Conservation (phyloP, 2,113 vertebrate genomes). For the Passer montanus region DNA sequence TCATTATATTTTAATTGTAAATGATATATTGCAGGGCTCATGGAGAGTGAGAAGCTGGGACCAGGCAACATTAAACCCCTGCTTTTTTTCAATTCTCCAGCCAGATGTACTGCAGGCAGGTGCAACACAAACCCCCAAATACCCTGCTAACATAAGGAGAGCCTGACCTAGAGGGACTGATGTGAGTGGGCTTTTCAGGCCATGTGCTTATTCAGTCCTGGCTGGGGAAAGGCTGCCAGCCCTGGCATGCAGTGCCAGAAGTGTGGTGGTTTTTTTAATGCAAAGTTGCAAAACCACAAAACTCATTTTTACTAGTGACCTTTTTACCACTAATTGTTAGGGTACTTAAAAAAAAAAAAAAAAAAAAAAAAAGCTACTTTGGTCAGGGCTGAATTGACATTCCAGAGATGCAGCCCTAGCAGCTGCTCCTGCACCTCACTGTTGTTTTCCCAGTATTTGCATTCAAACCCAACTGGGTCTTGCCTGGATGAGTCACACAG, state of each 20-base stretch:
- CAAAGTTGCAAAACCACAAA: slow-evolving; percentile 66
- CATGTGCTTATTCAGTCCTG: not conserved
- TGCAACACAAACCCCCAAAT: slow-evolving; percentile 37
- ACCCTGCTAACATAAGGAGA: not conserved
- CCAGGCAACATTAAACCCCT: slow-evolving; percentile 7
- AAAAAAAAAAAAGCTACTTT: not conserved
- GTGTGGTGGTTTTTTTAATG: slow-evolving; percentile 48
- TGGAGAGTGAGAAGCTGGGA: not conserved
- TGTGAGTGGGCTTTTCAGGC: slow-evolving; percentile 32
- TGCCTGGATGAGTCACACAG: not conserved
- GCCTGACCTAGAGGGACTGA: not conserved
- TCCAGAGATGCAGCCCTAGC: not conserved
- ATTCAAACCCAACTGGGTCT: not conserved
- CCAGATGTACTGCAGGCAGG: slow-evolving; percentile 47
- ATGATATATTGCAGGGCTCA: slow-evolving; percentile 32
- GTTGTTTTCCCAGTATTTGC: not conserved
- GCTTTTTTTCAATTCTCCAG: not conserved
- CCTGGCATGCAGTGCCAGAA: not conserved
- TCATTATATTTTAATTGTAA: slow-evolving; percentile 60
- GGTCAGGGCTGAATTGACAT: not conserved
- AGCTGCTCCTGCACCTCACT: not conserved
- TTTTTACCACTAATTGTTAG: slow-evolving; percentile 53
- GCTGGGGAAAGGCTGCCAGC: slow-evolving; percentile 9
- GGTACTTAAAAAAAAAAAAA: not conserved
- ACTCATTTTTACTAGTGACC: slow-evolving; percentile 56